Evolutionary conservation across 2,113 vertebrate genomes (phyloP), one percentile per base, ranked within the genome.

Genomic region (Catharus minimus): DNA sequence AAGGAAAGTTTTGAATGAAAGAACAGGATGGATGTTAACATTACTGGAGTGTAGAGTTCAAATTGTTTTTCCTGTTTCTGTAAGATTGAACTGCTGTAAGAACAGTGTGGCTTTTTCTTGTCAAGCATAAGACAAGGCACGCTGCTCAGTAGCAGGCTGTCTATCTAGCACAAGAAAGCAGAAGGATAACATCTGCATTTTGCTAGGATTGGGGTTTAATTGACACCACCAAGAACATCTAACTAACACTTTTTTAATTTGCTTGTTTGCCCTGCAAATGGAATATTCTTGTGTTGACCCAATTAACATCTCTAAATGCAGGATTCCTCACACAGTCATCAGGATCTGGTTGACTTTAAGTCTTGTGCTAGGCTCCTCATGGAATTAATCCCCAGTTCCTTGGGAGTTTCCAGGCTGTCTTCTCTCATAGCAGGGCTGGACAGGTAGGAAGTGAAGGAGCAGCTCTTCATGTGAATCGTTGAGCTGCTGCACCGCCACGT

Each of bases 381-480:
- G 64, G 86, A 88, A 93, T 69, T 41, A 87, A 77, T 68, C 53
- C 26, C 41, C 3, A 6, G 26, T 38, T 94, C 78, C 79, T 89
- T 8, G 81, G 46, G 78, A 85, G 69, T 66, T 95, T 92, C 53
- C 79, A 92, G 86, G 20, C 24, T 90, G 74, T 77, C 75, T 93
- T 95, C 72, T 91, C 44, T 94, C 87, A 62, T 32, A 71, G 46
- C 80, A 91, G 61, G 17, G 28, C 43, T 49, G 52, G 38, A 24
- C 23, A 78, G 92, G 91, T 71, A 83, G 50, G 64, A 78, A 73
- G 52, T 18, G 67, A 91, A 72, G 23, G 52, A 90, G 68, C 43
- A 90, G 13, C 46, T 75, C 67, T 68, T 90, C 90, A 85, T 95
- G 94, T 93, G 38, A 87, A 74, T 64, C 81, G 52, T 87, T 55